Percentiles rank a stretch among this genome's conserved stretches.
phyloP scores from a whole-genome alignment of 2,113 vertebrate genomes.

The Leptobrachium leishanense region DNA sequence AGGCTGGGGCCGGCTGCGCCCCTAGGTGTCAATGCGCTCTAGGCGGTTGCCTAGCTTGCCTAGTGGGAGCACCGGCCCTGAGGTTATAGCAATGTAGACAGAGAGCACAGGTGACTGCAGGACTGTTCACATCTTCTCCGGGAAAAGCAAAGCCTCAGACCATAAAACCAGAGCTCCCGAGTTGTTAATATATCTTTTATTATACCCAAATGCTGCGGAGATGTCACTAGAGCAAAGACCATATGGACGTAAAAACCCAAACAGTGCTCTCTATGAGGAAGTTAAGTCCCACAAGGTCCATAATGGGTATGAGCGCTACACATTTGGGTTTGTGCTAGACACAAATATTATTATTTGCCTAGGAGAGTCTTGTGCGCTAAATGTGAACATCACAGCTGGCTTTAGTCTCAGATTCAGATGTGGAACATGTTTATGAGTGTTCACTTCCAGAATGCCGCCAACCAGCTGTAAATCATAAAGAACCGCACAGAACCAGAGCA shows the following conservation, averaged over 20 bases:
- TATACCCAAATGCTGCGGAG: background rate
- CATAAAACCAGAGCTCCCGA: background rate
- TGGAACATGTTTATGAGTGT: constrained; percentile 4
- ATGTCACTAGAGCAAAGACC: background rate
- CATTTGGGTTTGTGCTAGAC: background rate
- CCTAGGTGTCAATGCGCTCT: too few species aligned
- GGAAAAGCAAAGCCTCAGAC: background rate
- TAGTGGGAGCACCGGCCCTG: too few species aligned
- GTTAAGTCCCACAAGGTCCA: background rate
- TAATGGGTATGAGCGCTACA: background rate
- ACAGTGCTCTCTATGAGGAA: background rate
- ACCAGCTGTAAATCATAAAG: constrained; percentile 3
- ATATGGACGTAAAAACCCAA: background rate
- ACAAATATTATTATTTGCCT: constrained; percentile 3
- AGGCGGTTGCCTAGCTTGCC: too few species aligned
- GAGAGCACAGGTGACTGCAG: too few species aligned
- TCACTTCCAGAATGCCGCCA: background rate
- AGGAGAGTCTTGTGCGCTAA: constrained; percentile 3
- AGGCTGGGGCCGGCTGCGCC: too few species aligned
- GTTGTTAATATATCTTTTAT: background rate
- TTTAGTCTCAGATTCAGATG: constrained; percentile 9
- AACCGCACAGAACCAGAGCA: too few species aligned
- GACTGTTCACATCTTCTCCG: too few species aligned
- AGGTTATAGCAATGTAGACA: too few species aligned
- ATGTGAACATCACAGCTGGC: background rate